Conservation (phyloP, 2,113 vertebrate species). For the Pholis gunnellus region DNA sequence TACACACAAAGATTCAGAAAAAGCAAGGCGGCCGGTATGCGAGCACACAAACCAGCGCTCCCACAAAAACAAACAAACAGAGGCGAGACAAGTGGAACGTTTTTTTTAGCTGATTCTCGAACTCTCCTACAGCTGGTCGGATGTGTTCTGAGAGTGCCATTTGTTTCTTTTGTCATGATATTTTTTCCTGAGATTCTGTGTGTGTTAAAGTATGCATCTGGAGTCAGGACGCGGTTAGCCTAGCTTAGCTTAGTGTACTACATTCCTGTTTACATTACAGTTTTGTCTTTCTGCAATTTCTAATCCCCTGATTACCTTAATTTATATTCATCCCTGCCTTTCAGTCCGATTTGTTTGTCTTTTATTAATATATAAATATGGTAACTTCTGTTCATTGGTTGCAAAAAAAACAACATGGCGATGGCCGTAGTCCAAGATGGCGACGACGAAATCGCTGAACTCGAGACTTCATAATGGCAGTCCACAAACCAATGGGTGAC, state of each 20-base stretch:
- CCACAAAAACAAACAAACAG: conserved; percentile 23
- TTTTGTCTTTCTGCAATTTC: too few species aligned
- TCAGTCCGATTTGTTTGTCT: too few species aligned
- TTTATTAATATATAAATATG: too few species aligned
- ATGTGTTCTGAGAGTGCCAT: background rate
- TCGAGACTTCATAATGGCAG: too few species aligned
- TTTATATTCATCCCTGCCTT: too few species aligned
- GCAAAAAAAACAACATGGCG: too few species aligned
- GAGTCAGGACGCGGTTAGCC: background rate
- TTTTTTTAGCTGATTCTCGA: background rate
- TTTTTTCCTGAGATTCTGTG: background rate
- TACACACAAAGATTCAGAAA: conserved; percentile 20
- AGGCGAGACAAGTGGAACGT: background rate
- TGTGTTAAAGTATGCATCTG: background rate
- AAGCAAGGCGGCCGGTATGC: background rate
- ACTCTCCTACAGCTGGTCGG: conserved; percentile 12
- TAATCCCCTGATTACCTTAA: too few species aligned
- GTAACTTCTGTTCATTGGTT: too few species aligned
- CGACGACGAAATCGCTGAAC: too few species aligned
- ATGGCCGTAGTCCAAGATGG: background rate
- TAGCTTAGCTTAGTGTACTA: background rate
- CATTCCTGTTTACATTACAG: too few species aligned
- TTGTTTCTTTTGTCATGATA: background rate
- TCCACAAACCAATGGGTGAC: too few species aligned
- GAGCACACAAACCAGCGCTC: background rate